phyloP scores from a whole-genome alignment of 2,888 invertebrate genomes.

The Metacarcinus magister region DNA sequence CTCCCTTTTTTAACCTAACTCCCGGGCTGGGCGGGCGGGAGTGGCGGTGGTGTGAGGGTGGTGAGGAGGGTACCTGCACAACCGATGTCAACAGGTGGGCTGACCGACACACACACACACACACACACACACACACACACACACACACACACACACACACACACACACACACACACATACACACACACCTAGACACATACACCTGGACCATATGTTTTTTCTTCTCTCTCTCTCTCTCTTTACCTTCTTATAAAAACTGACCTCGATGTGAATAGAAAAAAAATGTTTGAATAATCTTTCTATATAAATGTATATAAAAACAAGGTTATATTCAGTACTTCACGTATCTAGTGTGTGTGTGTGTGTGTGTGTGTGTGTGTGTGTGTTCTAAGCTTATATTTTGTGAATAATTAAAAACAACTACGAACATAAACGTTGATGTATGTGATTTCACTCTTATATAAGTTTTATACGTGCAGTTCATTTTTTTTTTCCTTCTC shows the following conservation, averaged over 20 bases:
- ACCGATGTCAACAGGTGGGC: background rate
- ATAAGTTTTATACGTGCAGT: too few species aligned
- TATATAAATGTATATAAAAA: too few species aligned
- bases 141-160: conserved; percentile 62
- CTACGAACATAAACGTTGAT: too few species aligned
- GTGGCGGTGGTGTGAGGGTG: background rate
- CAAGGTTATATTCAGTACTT: too few species aligned
- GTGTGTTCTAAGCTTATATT: too few species aligned
- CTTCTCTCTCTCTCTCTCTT: too few species aligned
- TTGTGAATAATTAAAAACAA: too few species aligned
- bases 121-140: conserved; percentile 54
- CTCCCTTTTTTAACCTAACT: conserved; percentile 12
- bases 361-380: background rate
- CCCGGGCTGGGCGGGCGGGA: background rate
- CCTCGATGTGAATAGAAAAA: too few species aligned
- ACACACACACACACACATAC: conserved; percentile 54
- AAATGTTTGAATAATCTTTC: too few species aligned
- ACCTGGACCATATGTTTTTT: background rate
- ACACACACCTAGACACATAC: background rate
- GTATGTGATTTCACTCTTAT: too few species aligned
- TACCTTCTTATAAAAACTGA: too few species aligned
- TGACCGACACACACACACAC: conserved; percentile 1
- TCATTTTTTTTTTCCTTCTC: too few species aligned
- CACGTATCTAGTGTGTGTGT: background rate
- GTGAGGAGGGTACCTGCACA: background rate